Evolutionary conservation across 1,140 invertebrate genomes (phyloP).

Genomic region (Hetaerina americana): DNA sequence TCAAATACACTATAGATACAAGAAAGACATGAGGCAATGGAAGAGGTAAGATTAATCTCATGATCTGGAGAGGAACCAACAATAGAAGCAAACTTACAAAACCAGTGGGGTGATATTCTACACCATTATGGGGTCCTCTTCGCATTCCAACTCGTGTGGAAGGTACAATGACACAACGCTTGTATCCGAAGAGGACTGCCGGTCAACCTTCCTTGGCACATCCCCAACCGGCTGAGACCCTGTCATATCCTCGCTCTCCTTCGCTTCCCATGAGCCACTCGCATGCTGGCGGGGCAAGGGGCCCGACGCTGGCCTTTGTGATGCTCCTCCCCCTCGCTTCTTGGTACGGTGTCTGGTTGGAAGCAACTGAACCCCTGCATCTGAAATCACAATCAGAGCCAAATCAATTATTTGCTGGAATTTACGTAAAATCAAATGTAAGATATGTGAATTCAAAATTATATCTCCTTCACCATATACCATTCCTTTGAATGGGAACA

Average conservation of each 20-base stretch:
- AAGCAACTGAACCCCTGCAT: background rate
- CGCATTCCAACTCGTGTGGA: conserved; percentile 17
- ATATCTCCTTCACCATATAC: no score
- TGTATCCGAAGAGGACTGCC: conserved; percentile 15
- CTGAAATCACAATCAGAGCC: no score
- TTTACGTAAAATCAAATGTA: background rate
- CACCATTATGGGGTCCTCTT: conserved; percentile 27
- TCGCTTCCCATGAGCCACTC: conserved; percentile 16
- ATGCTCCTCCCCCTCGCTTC: background rate
- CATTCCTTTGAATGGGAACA: no score
- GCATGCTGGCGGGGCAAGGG: conserved; percentile 13
- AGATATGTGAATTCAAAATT: background rate
- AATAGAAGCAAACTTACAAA: no score
- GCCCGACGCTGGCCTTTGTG: conserved; percentile 1
- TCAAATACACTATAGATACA: background rate
- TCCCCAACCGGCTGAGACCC: conserved; percentile 13
- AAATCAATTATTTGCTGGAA: no score
- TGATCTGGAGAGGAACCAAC: no score
- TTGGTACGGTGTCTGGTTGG: background rate
- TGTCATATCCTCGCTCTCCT: background rate
- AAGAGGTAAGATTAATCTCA: no score
- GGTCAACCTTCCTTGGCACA: conserved; percentile 13
- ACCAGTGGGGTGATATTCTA: no score
- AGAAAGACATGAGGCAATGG: background rate
- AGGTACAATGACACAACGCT: conserved; percentile 11